Evolutionary conservation across 2,888 invertebrate genomes (phyloP).

Genomic region (Melolontha melolontha): DNA sequence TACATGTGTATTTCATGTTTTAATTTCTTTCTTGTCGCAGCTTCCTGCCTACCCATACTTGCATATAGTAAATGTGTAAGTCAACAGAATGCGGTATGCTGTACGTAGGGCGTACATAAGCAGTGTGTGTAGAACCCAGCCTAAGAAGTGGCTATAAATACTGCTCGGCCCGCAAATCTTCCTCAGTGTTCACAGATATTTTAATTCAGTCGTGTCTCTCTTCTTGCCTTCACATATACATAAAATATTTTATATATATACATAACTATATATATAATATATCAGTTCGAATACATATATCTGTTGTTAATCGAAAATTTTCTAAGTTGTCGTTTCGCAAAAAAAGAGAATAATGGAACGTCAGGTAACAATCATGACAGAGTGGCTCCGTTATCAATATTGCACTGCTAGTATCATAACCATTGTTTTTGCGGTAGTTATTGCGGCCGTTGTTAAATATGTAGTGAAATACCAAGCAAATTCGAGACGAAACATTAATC

Average conservation of each 20-base stretch:
- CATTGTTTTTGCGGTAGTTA: conserved; percentile 59
- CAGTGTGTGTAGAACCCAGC: conserved; percentile 56
- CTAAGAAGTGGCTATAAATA: conserved; percentile 63
- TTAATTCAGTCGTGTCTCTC: conserved; percentile 48
- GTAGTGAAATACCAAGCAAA: conserved; percentile 55
- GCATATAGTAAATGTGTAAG: conserved; percentile 43
- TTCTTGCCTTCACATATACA: conserved; percentile 34
- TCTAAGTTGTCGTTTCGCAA: conserved; percentile 17
- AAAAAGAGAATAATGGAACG: conserved; percentile 55
- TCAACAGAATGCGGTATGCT: conserved; percentile 33
- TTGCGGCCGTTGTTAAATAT: conserved; percentile 61
- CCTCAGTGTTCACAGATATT: conserved; percentile 56
- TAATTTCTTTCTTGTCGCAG: conserved; percentile 38
- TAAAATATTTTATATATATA: conserved; percentile 27
- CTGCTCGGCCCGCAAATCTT: conserved; percentile 56
- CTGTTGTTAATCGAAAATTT: conserved; percentile 20
- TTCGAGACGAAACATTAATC: conserved; percentile 43
- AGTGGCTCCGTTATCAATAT: conserved; percentile 58
- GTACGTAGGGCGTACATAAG: conserved; percentile 53
- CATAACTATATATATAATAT: conserved; percentile 25
- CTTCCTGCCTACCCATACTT: conserved; percentile 43
- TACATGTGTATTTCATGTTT: conserved; percentile 26
- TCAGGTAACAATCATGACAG: conserved; percentile 61
- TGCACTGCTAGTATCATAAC: conserved; percentile 59
- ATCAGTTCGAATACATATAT: conserved; percentile 24